phyloP scores from a whole-genome alignment of 2,888 invertebrate genomes.

The Eubasilissa splendida region DNA sequence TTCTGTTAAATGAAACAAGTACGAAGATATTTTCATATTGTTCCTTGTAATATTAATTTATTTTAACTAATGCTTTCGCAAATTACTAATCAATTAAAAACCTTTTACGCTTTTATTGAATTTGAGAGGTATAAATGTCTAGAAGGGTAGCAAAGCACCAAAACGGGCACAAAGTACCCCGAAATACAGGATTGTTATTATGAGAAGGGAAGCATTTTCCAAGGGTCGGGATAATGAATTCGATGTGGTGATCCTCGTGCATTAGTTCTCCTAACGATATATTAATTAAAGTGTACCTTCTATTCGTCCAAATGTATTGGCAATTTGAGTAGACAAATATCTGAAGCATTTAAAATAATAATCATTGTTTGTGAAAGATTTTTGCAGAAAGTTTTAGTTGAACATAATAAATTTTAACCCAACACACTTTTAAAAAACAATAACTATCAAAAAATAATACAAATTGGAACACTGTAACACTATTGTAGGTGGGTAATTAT shows the following conservation, averaged over 20 bases:
- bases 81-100: slow-evolving; percentile 16
- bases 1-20: too few relatives aligned
- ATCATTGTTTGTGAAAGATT: too few relatives aligned
- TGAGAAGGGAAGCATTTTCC: not conserved
- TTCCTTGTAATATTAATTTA: too few relatives aligned
- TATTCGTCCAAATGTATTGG: not conserved
- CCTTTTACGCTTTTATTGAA: slow-evolving; percentile 12
- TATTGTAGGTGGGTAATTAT: too few relatives aligned
- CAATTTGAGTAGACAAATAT: not conserved
- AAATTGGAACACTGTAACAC: too few relatives aligned
- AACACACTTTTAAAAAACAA: not conserved
- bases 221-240: slow-evolving; percentile 5
- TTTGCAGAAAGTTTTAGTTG: not conserved
- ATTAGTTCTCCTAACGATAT: not conserved
- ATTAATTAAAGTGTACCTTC: slow-evolving; percentile 1
- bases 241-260: not conserved
- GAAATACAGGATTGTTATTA: slow-evolving; percentile 18
- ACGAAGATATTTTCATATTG: too few relatives aligned
- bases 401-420: not conserved
- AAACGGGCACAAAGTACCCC: not conserved
- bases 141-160: slow-evolving; percentile 2
- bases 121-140: slow-evolving; percentile 11
- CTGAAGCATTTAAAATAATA: too few relatives aligned
- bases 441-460: too few relatives aligned
- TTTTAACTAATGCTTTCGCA: not conserved